Evolutionary conservation across 2,888 invertebrate genomes (phyloP).

Genomic region (Ornithoptera priamus): DNA sequence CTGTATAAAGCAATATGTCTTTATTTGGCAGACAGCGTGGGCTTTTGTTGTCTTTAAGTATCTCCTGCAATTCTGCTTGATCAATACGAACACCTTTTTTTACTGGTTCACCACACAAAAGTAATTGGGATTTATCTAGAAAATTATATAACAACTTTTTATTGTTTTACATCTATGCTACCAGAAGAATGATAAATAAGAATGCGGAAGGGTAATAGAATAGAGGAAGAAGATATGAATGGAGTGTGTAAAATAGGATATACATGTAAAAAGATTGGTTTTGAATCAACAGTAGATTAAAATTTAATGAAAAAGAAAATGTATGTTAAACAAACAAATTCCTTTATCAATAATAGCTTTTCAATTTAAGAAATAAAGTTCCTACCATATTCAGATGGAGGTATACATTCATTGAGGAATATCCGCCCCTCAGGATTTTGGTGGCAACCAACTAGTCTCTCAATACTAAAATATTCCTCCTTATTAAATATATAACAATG

Average conservation of each 20-base stretch:
- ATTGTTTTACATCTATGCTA: too few relatives aligned
- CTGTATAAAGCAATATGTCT: constrained; percentile 85
- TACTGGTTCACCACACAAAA: constrained; percentile 83
- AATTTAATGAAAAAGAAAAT: too few relatives aligned
- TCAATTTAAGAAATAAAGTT: background rate
- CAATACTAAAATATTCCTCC: constrained; percentile 83
- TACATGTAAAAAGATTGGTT: too few relatives aligned
- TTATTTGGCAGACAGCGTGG: constrained; percentile 85
- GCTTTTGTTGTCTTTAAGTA: constrained; percentile 77
- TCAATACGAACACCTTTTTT: constrained; percentile 79
- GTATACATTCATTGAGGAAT: constrained; percentile 87
- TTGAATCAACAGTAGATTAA: too few relatives aligned
- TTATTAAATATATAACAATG: constrained; percentile 75
- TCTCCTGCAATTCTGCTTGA: constrained; percentile 69
- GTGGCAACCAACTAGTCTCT: constrained; percentile 82
- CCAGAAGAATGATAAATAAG: too few relatives aligned
- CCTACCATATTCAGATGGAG: constrained; percentile 92
- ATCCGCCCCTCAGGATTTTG: constrained; percentile 81
- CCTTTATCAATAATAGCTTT: too few relatives aligned
- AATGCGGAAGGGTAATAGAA: too few relatives aligned
- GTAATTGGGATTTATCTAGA: constrained; percentile 84
- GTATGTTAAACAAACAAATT: too few relatives aligned
- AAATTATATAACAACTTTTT: background rate
- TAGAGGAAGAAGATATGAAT: too few relatives aligned
- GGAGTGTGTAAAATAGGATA: too few relatives aligned